Percentiles rank a stretch among this genome's conserved stretches.
phyloP scores from a whole-genome alignment of 2,888 invertebrate genomes.

The Euclidia mi region DNA sequence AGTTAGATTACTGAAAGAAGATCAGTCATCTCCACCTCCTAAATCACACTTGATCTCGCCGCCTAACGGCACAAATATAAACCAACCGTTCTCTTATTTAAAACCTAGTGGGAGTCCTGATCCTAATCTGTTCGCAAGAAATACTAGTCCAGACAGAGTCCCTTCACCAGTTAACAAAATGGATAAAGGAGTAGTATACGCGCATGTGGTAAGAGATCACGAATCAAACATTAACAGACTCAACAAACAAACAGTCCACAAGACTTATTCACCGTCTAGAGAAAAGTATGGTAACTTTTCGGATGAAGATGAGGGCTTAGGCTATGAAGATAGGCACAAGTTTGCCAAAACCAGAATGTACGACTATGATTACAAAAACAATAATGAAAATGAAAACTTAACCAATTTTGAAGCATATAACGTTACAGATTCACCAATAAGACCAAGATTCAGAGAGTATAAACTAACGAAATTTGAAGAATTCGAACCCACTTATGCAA shows the following conservation, averaged over 20 bases:
- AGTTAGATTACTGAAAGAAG: slow-evolving; percentile 93
- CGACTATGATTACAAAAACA: slow-evolving; percentile 84
- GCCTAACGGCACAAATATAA: slow-evolving; percentile 91
- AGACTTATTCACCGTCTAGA: slow-evolving; percentile 82
- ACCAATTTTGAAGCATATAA: slow-evolving; percentile 81
- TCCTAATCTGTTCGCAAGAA: slow-evolving; percentile 81
- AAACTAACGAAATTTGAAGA: slow-evolving; percentile 88
- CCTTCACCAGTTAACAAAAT: slow-evolving; percentile 84
- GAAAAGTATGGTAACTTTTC: slow-evolving; percentile 90
- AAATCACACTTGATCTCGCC: slow-evolving; percentile 91
- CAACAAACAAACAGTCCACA: slow-evolving; percentile 87
- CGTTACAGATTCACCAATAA: slow-evolving; percentile 90
- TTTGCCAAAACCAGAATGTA: slow-evolving; percentile 72
- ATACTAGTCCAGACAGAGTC: slow-evolving; percentile 84
- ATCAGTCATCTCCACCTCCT: slow-evolving; percentile 92
- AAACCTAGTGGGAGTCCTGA: slow-evolving; percentile 90
- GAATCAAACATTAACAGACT: slow-evolving; percentile 66
- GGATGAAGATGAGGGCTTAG: slow-evolving; percentile 95
- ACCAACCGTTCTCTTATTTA: slow-evolving; percentile 95
- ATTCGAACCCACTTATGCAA: slow-evolving; percentile 86
- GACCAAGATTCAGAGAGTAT: slow-evolving; percentile 91
- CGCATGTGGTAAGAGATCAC: slow-evolving; percentile 92
- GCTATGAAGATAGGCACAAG: slow-evolving; percentile 91
- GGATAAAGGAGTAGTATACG: slow-evolving; percentile 93
- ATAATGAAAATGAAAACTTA: slow-evolving; percentile 82